Conservation (phyloP, 2,113 vertebrate genomes). For the Platycercus adscitus region DNA sequence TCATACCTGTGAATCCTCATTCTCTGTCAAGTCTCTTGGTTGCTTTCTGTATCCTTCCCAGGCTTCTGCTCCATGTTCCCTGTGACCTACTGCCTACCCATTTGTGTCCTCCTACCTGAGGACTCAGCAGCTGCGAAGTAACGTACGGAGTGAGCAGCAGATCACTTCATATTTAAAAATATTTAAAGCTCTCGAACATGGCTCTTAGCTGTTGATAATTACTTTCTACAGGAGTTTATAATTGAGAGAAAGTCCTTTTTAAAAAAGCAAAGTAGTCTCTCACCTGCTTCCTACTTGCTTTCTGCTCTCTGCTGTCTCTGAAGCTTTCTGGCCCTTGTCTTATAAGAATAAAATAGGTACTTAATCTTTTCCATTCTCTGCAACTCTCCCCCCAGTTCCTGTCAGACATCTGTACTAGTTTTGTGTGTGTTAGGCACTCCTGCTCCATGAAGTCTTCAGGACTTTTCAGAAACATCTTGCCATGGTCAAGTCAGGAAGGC, state of each 20-base stretch:
- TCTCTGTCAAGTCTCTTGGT: background rate
- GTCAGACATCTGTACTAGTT: background rate
- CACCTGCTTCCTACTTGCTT: background rate
- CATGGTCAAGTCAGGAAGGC: background rate
- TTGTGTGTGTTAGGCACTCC: background rate
- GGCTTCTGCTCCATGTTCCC: background rate
- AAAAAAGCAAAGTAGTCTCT: background rate
- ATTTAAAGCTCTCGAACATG: background rate
- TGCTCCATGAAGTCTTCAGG: background rate
- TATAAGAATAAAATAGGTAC: background rate
- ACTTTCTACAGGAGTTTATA: background rate
- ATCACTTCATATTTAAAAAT: background rate
- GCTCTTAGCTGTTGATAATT: background rate
- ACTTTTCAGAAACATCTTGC: background rate
- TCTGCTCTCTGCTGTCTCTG: background rate
- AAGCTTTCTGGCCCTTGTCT: background rate
- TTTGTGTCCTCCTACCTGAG: background rate
- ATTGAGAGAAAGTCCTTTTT: background rate
- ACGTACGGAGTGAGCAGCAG: background rate
- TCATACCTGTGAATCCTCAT: background rate
- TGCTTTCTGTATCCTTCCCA: background rate
- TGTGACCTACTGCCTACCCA: background rate
- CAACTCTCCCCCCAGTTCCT: background rate
- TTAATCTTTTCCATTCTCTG: background rate
- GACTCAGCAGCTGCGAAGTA: background rate